Percentiles rank a stretch among this genome's conserved stretches.
These are phyloP conservation scores for Toxotes lorentzi DNA, from an alignment of 2,797 vertebrate species.

Conservation along the genomic window DNA sequence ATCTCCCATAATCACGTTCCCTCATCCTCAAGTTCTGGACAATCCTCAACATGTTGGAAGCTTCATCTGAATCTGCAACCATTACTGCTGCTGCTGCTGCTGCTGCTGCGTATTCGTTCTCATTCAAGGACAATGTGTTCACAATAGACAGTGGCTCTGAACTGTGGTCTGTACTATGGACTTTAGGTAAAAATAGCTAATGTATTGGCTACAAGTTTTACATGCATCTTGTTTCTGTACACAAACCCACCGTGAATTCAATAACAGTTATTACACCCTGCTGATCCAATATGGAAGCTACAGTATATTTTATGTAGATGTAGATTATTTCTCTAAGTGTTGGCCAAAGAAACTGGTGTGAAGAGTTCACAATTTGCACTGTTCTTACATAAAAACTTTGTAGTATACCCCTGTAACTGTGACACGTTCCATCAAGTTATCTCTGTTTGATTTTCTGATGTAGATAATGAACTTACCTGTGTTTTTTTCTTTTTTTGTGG, in stretches of 20 bases:
- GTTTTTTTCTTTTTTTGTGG: constrained; percentile 14
- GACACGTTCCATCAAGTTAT: constrained; percentile 37
- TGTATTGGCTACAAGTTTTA: constrained; percentile 7
- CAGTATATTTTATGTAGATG: constrained; percentile 39
- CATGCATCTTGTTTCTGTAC: constrained; percentile 16
- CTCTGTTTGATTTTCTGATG: constrained; percentile 43
- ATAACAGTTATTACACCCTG: neutral
- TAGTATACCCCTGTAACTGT: constrained; percentile 54
- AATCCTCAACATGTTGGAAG: constrained; percentile 13
- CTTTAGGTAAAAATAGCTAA: constrained; percentile 37
- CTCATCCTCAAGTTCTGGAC: constrained; percentile 17
- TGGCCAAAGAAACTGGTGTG: constrained; percentile 54
- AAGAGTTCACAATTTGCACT: constrained; percentile 59
- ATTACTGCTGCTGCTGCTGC: constrained; percentile 26
- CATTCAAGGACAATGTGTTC: constrained; percentile 52
- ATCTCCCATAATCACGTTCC: constrained; percentile 3
- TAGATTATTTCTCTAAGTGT: constrained; percentile 29
- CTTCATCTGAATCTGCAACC: constrained; percentile 27
- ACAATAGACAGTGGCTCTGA: constrained; percentile 33
- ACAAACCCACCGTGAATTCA: constrained; percentile 3
- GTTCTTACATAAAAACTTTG: constrained; percentile 33
- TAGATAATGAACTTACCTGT: constrained; percentile 45
- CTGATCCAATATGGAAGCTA: constrained; percentile 36
- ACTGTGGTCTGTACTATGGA: constrained; percentile 38
- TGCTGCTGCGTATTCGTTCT: constrained; percentile 21